These are phyloP conservation scores for Casuarius casuarius DNA, from an alignment of 2,113 vertebrate species.

Conservation along the genomic window DNA sequence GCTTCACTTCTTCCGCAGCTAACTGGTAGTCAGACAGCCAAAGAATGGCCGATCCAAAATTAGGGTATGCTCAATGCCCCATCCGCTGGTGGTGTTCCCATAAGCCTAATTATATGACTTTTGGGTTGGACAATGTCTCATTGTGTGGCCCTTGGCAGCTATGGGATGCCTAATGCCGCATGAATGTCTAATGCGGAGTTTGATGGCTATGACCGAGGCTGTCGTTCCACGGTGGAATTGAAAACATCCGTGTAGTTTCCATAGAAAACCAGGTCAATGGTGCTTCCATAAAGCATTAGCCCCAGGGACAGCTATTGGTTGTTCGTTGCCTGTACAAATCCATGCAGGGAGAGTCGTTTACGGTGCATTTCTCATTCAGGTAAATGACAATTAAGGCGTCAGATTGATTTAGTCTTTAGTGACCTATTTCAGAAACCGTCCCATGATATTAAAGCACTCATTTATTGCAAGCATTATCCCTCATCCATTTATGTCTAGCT, in stretches of 20 bases:
- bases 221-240: slow-evolving; percentile 23
- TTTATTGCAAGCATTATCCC: background rate
- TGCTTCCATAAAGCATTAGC: slow-evolving; percentile 21
- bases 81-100: slow-evolving; percentile 41
- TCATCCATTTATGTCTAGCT: background rate
- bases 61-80: slow-evolving; percentile 46
- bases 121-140: slow-evolving; percentile 63
- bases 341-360: background rate
- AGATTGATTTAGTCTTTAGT: background rate
- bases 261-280: slow-evolving; percentile 63
- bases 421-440: background rate
- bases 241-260: slow-evolving; percentile 60
- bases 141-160: slow-evolving; percentile 68
- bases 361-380: background rate
- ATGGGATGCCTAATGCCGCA: background rate
- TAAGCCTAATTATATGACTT: slow-evolving; percentile 65
- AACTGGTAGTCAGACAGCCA: slow-evolving; percentile 47
- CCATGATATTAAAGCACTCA: background rate
- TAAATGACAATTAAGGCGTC: background rate
- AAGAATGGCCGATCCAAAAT: slow-evolving; percentile 44
- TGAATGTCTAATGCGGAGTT: slow-evolving; percentile 64
- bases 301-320: background rate
- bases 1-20: slow-evolving; percentile 47
- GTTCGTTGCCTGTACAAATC: background rate
- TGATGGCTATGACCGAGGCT: slow-evolving; percentile 21